phyloP scores from a whole-genome alignment of 2,797 vertebrate genomes.

The Tapirus indicus region DNA sequence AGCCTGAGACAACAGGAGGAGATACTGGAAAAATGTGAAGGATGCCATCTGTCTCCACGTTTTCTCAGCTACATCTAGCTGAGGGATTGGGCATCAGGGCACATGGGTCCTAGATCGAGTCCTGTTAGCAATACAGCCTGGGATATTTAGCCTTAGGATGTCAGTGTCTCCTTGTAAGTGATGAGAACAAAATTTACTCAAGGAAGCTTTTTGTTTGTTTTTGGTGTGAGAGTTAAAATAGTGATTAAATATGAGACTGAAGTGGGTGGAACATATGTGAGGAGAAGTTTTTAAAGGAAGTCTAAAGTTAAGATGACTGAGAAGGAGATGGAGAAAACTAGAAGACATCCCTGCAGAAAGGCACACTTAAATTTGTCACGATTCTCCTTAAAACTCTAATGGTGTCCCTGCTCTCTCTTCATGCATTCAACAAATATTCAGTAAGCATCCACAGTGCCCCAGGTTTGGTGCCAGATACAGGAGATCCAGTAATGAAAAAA shows the following conservation, averaged over 20 bases:
- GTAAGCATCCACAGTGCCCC: neutral
- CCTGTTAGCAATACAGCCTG: neutral
- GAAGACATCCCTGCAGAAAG: neutral
- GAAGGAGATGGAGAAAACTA: neutral
- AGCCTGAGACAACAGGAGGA: neutral
- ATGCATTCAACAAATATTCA: neutral
- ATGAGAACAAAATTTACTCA: neutral
- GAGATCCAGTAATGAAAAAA: neutral
- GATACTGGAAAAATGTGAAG: neutral
- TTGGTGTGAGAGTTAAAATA: neutral
- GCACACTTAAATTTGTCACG: neutral
- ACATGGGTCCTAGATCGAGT: neutral
- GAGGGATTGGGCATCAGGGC: neutral
- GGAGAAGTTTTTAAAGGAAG: neutral
- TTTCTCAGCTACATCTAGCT: neutral
- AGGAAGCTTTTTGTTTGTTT: neutral
- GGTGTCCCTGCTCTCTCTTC: too few species aligned
- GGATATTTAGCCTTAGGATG: too few species aligned
- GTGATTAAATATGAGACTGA: neutral
- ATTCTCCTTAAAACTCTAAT: neutral
- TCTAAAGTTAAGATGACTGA: neutral
- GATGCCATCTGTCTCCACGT: too few species aligned
- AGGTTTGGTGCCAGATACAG: too few species aligned
- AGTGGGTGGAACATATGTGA: neutral
- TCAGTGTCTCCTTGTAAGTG: neutral